Conservation (phyloP, 2,797 vertebrate genomes). For the Pseudomugil gertrudae region DNA sequence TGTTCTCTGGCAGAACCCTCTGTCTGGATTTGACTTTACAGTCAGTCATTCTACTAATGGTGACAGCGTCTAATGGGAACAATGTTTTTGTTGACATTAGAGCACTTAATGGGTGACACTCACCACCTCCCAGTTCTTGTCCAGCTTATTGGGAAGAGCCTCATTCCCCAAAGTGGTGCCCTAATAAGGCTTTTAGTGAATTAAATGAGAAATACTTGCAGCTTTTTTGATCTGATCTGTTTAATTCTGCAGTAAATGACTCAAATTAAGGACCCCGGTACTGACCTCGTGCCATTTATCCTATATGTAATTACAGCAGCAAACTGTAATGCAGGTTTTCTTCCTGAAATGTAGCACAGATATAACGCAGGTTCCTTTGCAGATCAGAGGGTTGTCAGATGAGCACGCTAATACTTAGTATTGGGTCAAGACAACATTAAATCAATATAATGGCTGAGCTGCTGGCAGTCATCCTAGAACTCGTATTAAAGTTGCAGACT, state of each 20-base stretch:
- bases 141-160: slow-evolving; percentile 5
- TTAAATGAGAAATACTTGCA: slow-evolving; percentile 42
- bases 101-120: slow-evolving; percentile 58
- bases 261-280: slow-evolving; percentile 9
- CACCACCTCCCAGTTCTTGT: slow-evolving; percentile 27
- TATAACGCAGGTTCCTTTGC: slow-evolving; percentile 2
- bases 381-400: slow-evolving; percentile 34
- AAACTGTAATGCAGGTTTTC: slow-evolving; percentile 13
- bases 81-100: slow-evolving; percentile 61
- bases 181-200: slow-evolving; percentile 56
- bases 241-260: slow-evolving; percentile 12
- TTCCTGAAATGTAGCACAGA: slow-evolving; percentile 1
- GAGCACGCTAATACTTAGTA: slow-evolving; percentile 36
- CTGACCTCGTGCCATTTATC: slow-evolving; percentile 16
- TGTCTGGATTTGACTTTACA: slow-evolving; percentile 18
- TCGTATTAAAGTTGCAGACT: slow-evolving; percentile 27
- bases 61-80: slow-evolving; percentile 46
- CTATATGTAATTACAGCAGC: slow-evolving; percentile 8
- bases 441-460: slow-evolving; percentile 17
- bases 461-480: slow-evolving; percentile 39
- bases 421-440: slow-evolving; percentile 42
- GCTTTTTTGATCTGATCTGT: slow-evolving; percentile 14
- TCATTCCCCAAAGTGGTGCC: slow-evolving; percentile 39
- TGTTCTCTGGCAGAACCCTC: slow-evolving; percentile 21
- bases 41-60: slow-evolving; percentile 49